Percentiles rank a stretch among this genome's conserved stretches.
Conservation (phyloP, 2,113 vertebrate genomes). For the Trichomycterus rosablanca region DNA sequence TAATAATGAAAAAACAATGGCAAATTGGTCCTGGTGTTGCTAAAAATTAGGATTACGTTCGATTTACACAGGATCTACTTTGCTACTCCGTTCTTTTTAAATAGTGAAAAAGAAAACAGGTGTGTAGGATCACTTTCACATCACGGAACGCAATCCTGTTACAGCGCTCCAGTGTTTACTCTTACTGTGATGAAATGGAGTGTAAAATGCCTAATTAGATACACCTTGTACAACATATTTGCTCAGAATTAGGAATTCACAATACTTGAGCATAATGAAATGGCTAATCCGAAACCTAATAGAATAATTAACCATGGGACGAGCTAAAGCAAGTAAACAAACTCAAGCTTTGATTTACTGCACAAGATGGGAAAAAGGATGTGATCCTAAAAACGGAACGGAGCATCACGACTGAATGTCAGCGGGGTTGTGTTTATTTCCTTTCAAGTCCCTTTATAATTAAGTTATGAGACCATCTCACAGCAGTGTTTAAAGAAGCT, state of each 20-base stretch:
- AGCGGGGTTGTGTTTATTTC: conserved; percentile 31
- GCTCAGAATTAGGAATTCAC: conserved; percentile 29
- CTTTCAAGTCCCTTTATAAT: conserved; percentile 41
- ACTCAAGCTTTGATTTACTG: conserved; percentile 33
- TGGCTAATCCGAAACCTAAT: conserved; percentile 35
- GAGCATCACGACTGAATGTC: conserved; percentile 10
- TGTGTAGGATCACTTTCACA: conserved; percentile 31
- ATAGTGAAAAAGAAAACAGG: too few relatives aligned
- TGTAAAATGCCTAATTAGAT: conserved; percentile 47
- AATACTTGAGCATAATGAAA: conserved; percentile 39
- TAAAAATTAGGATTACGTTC: conserved; percentile 39
- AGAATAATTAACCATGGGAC: conserved; percentile 38
- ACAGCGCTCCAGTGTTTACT: conserved; percentile 36
- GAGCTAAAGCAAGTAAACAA: conserved; percentile 32
- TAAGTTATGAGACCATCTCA: conserved; percentile 38
- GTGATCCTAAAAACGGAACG: conserved; percentile 3
- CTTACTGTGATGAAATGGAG: conserved; percentile 47
- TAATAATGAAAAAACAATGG: too few relatives aligned
- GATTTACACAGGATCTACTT: conserved; percentile 26
- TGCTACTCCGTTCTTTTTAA: conserved; percentile 36
- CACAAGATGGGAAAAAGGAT: conserved; percentile 14
- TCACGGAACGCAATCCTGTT: conserved; percentile 31
- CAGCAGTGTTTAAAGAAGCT: conserved; percentile 32
- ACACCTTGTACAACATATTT: conserved; percentile 45
- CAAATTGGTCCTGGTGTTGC: conserved; percentile 24